Evolutionary conservation across 2,888 invertebrate genomes (phyloP).

Genomic region (Rhamnusium bicolor): DNA sequence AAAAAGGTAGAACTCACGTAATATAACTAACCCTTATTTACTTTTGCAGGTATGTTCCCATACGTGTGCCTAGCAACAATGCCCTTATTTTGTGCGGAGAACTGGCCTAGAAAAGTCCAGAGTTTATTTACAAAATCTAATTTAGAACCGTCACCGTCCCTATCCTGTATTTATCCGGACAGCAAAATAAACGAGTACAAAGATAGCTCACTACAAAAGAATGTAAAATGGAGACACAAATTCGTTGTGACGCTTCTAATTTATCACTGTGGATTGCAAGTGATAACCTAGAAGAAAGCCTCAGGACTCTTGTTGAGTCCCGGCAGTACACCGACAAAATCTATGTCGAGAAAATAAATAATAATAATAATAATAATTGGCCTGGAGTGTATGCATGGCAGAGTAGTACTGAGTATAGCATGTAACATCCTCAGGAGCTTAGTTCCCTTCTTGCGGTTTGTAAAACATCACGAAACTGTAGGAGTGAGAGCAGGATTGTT

Average conservation of each 20-base stretch:
- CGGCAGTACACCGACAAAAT: too few relatives aligned
- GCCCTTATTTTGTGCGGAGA: constrained; percentile 85
- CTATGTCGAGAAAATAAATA: too few relatives aligned
- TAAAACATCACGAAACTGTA: too few relatives aligned
- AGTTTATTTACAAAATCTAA: constrained; percentile 41
- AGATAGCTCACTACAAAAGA: constrained; percentile 35
- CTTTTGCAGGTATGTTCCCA: constrained; percentile 88
- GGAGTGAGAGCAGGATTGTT: too few relatives aligned
- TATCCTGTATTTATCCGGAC: constrained; percentile 52
- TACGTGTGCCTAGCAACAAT: constrained; percentile 92
- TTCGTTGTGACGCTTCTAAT: constrained; percentile 75
- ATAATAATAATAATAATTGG: too few relatives aligned
- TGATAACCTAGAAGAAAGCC: too few relatives aligned
- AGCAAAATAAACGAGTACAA: constrained; percentile 28
- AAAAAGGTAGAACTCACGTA: too few relatives aligned
- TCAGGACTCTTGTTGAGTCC: too few relatives aligned
- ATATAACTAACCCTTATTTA: constrained; percentile 1
- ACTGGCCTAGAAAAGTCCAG: constrained; percentile 81
- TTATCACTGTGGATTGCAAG: constrained; percentile 80
- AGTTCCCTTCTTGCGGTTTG: too few relatives aligned
- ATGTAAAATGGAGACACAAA: constrained; percentile 69
- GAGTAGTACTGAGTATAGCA: too few relatives aligned
- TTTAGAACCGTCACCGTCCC: constrained; percentile 32
- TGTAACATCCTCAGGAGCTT: too few relatives aligned
- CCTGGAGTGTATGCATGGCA: too few relatives aligned